Percentiles rank a stretch among this genome's conserved stretches.
These are phyloP conservation scores for Agelaius phoeniceus DNA, from an alignment of 2,113 vertebrate genomes.

Conservation along the genomic window DNA sequence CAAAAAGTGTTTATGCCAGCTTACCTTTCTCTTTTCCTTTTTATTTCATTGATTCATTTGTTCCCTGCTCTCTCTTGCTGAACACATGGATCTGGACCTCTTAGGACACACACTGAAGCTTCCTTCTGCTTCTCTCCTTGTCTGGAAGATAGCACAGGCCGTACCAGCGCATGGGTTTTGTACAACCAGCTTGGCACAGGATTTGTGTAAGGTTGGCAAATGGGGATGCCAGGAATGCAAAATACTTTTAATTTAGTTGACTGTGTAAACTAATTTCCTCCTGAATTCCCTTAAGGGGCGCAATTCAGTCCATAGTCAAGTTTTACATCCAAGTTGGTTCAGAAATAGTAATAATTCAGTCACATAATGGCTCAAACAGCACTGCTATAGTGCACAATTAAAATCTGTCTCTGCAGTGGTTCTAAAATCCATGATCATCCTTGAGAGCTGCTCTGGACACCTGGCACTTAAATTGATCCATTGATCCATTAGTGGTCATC, in stretches of 20 bases:
- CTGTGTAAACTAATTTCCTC: not conserved
- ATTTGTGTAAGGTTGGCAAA: not conserved
- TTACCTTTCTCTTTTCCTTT: not conserved
- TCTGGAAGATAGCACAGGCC: not conserved
- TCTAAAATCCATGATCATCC: conserved; percentile 4
- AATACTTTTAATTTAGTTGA: not conserved
- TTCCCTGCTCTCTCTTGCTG: not conserved
- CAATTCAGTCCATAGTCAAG: not conserved
- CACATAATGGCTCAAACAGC: not conserved
- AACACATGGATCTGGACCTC: not conserved
- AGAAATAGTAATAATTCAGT: conserved; percentile 16
- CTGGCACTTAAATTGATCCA: conserved; percentile 10
- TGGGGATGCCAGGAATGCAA: not conserved
- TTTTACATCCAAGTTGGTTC: not conserved
- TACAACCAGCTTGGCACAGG: not conserved
- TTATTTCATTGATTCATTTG: not conserved
- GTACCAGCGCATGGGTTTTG: not conserved
- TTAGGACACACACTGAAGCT: not conserved
- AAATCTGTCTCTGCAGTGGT: not conserved
- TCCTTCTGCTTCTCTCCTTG: not conserved
- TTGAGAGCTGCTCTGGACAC: not conserved
- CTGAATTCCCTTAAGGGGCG: not conserved
- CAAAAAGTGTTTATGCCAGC: not conserved
- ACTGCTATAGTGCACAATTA: not conserved
- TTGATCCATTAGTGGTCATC: not conserved